Conservation (phyloP, 2,888 invertebrate species). For the Tortricodes alternella region DNA sequence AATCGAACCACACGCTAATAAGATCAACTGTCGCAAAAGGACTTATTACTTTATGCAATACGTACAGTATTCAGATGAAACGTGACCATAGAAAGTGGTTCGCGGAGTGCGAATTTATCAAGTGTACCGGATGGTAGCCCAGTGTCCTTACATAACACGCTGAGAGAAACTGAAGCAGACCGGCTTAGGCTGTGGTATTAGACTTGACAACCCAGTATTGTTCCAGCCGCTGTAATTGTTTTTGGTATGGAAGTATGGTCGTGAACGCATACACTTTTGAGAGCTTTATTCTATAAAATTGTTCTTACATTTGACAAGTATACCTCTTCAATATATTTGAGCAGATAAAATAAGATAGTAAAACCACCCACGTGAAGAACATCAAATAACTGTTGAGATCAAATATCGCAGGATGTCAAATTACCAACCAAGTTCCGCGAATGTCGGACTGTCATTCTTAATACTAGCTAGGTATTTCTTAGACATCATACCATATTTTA, state of each 20-base stretch:
- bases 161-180: constrained; percentile 19
- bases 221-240: neutral
- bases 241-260: neutral
- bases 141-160: constrained; percentile 40
- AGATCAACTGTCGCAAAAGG: constrained; percentile 25
- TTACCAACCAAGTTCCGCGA: no score
- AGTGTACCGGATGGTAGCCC: constrained; percentile 42
- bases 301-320: no score
- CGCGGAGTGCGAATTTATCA: constrained; percentile 54
- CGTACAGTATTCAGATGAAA: constrained; percentile 26
- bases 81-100: constrained; percentile 68
- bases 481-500: no score
- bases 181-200: neutral
- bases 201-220: neutral
- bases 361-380: no score
- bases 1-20: neutral
- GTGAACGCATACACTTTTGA: no score
- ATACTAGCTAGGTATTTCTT: no score
- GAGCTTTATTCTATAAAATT: no score
- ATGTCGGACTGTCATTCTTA: no score
- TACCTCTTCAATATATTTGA: no score
- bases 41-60: constrained; percentile 27
- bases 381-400: no score
- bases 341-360: no score
- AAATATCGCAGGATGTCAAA: no score